A percentile compares a stretch with the other conserved stretches of the same genome.
phyloP scores from a whole-genome alignment of 2,113 vertebrate genomes.

The Elaphurus davidianus region DNA sequence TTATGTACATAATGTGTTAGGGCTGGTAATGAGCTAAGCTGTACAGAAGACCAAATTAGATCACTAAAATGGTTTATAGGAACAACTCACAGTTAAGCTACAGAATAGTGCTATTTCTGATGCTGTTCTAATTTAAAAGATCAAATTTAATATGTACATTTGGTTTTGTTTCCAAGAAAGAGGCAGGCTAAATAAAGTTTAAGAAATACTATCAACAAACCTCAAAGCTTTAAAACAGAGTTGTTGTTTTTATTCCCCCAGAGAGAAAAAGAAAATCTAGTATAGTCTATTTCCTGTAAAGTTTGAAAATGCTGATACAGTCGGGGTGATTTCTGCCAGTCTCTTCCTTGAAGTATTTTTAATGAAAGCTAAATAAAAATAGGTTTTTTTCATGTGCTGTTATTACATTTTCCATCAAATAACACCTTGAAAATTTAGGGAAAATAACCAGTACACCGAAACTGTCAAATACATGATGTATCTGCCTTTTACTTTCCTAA shows the following conservation, averaged over 20 bases:
- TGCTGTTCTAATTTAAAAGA: slow-evolving; percentile 10
- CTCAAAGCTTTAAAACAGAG: not conserved
- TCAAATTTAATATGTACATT: not conserved
- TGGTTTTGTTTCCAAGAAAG: slow-evolving; percentile 16
- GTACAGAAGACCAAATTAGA: not conserved
- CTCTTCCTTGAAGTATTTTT: not conserved
- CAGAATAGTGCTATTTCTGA: not conserved
- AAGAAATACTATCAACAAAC: slow-evolving; percentile 6
- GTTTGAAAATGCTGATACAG: not conserved
- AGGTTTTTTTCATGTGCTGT: not conserved
- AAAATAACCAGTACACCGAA: not conserved
- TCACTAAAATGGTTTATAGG: not conserved
- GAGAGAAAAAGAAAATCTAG: not conserved
- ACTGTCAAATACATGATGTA: not conserved
- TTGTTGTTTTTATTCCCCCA: not conserved
- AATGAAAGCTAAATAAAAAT: not conserved
- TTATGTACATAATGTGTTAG: not conserved
- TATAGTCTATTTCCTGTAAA: not conserved
- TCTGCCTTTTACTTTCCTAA: not conserved
- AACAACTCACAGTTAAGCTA: not conserved
- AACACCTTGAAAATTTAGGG: not conserved
- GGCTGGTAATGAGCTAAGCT: not conserved
- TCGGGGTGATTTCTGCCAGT: not conserved
- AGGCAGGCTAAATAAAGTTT: not conserved
- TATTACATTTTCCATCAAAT: not conserved